Evolutionary conservation across 1,140 invertebrate species (phyloP), one percentile per base, ranked within the genome.

Genomic region (Leptinotarsa texana): DNA sequence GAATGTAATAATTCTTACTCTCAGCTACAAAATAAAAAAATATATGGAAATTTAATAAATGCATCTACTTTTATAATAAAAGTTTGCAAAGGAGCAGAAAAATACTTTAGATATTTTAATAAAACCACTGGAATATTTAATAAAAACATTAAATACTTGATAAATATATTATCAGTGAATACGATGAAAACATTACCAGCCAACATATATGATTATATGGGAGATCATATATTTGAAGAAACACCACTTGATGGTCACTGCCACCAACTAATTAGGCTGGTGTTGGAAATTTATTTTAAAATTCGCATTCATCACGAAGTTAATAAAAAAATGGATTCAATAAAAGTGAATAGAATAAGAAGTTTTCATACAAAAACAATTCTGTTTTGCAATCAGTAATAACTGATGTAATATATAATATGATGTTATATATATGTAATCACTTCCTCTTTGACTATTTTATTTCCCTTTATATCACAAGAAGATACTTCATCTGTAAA

Each of bases 281-380:
- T 75, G 15, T 49, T 75, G 42, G 57, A 72, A 65, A 18, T 13
- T 63, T 75, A 75, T 72, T 63, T 75, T 22, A 72, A 72, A 27
- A 63, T 75, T n/a, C 72, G 74, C 18, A 42, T 75, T 13, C 62
- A 75, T 33, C 47, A 75, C 47, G 72, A 73, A 66, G 33, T 27
- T 22, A 42, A 17, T 13, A 69, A 42, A 18, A 69, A 42, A 17
- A 27, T 69, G 42, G 67, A 69, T n/a, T 65, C 24, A 13, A 22
- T 13, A n/a, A 17, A 13, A 13, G 13, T n/a, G 21, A 65, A 65
- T 13, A 65, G 63, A 27, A 13, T 27, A n/a, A 15, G 63, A 21
- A 22, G 18, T 65, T 3, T 65, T 13, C 15, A 65, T 65, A 65
- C 63, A 65, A 65, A 65, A 65, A 65, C 21, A 13, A 65, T 65